phyloP scores from a whole-genome alignment of 1,140 invertebrate genomes.

The Cepaea nemoralis region DNA sequence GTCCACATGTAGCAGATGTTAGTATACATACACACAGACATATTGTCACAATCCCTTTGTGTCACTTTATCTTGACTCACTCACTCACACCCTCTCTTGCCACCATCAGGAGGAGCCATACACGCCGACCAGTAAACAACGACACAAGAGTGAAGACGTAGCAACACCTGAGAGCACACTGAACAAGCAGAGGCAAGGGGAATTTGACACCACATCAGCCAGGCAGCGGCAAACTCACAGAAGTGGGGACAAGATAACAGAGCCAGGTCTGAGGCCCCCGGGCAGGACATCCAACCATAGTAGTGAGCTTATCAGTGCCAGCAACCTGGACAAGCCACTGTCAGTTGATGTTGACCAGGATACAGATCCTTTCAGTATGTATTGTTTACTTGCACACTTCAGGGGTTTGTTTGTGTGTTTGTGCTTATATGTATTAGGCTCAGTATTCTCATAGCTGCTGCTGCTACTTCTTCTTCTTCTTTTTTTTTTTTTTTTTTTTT shows the following conservation, averaged over 20 bases:
- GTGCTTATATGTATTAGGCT: no score
- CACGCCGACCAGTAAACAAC: background rate
- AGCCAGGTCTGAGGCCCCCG: background rate
- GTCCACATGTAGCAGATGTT: no score
- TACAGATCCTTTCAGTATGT: slow-evolving; percentile 11
- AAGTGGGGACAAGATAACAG: slow-evolving; percentile 25
- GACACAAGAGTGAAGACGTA: slow-evolving; percentile 27
- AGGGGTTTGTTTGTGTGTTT: no score
- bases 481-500: no score
- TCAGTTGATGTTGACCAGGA: slow-evolving; percentile 35
- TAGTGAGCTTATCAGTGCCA: slow-evolving; percentile 10
- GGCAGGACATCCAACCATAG: background rate
- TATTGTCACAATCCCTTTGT: no score
- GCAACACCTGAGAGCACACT: background rate
- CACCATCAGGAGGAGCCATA: slow-evolving; percentile 2
- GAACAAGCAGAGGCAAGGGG: background rate
- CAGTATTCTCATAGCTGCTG: no score
- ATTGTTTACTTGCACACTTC: no score
- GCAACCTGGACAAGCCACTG: slow-evolving; percentile 26
- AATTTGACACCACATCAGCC: background rate
- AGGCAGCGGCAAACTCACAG: slow-evolving; percentile 23
- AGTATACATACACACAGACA: no score
- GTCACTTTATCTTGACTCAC: no score
- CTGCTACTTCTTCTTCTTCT: no score
- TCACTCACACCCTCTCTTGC: no score